Percentiles rank a stretch among this genome's conserved stretches.
Conservation (phyloP, 1,140 invertebrate genomes). For the Drusus annulatus region DNA sequence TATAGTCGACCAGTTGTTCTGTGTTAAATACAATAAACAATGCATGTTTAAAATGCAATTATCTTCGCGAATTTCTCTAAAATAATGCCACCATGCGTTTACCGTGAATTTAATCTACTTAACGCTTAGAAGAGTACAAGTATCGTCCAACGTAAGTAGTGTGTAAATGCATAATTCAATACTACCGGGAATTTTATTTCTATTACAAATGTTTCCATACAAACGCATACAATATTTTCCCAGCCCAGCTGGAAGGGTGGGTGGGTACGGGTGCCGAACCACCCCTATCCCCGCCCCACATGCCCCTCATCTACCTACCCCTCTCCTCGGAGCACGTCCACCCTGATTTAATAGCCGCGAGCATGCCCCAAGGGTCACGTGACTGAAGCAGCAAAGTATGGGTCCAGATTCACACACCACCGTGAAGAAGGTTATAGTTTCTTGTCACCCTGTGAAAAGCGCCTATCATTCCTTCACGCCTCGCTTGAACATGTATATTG, state of each 20-base stretch:
- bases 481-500: neutral
- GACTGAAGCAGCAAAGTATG: conserved; percentile 35
- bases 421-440: neutral
- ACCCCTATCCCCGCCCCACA: neutral
- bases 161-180: too few relatives aligned
- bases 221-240: conserved; percentile 14
- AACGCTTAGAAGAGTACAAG: too few relatives aligned
- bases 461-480: neutral
- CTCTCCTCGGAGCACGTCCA: conserved; percentile 34
- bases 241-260: neutral
- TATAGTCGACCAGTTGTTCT: too few relatives aligned
- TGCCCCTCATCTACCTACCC: neutral
- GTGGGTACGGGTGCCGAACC: neutral
- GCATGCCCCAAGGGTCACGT: conserved; percentile 46
- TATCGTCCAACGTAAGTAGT: too few relatives aligned
- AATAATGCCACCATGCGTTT: too few relatives aligned
- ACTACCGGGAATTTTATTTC: too few relatives aligned
- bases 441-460: conserved; percentile 14
- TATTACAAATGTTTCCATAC: neutral
- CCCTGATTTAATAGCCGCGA: conserved; percentile 52
- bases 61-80: too few relatives aligned
- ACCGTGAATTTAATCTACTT: too few relatives aligned
- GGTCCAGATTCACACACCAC: neutral
- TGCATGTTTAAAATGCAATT: too few relatives aligned
- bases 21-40: too few relatives aligned